Evolutionary conservation across 2,888 invertebrate genomes (phyloP), one percentile per base, ranked within the genome.

Genomic region (Leptura quadrifasciata): DNA sequence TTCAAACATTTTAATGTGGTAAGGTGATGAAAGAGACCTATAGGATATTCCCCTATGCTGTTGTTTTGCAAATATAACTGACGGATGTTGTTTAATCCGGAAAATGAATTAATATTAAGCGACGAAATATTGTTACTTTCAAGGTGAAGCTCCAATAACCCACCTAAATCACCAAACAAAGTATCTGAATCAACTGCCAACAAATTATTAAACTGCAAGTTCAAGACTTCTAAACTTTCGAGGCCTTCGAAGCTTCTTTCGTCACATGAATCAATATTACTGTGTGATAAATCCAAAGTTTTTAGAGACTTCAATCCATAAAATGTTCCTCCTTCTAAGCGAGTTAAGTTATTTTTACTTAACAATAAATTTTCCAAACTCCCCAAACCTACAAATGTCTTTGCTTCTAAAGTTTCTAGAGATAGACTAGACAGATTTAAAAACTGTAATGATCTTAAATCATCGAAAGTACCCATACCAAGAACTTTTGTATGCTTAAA

Each of bases 21-120:
- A 24, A 81, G 76, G 27, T 74, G 57, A 47, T 80, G 80, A 31
- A 84, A 81, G 21, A 73, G 69, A 0, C 83, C 83, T 1, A 80
- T 31, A 20, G 76, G 27, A 21, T 81, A 39, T 8, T 75, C 71
- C 0, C 18, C 65, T 15, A 83, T 70, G 9, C 73, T 60, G 61
- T 82, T 83, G n/a, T 63, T 55, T 8, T 75, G 63, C n/a, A 83
- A 57, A 65, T 73, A 47, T 52, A 81, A 72, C 1, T 21, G 55
- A n/a, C 24, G 31, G 18, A 82, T 52, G 52, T 57, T 73, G 0
- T n/a, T 52, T 39, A 80, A 72, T 12, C 74, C 61, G 18, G 47
- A 39, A 61, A 71, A 71, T 24, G 71, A 71, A 10, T 61, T 58
- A 15, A 17, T 12, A 31, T 71, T 9, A 10, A 71, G 18, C 4